Evolutionary conservation across 2,888 invertebrate genomes (phyloP).

Genomic region (Esperia sulphurella): DNA sequence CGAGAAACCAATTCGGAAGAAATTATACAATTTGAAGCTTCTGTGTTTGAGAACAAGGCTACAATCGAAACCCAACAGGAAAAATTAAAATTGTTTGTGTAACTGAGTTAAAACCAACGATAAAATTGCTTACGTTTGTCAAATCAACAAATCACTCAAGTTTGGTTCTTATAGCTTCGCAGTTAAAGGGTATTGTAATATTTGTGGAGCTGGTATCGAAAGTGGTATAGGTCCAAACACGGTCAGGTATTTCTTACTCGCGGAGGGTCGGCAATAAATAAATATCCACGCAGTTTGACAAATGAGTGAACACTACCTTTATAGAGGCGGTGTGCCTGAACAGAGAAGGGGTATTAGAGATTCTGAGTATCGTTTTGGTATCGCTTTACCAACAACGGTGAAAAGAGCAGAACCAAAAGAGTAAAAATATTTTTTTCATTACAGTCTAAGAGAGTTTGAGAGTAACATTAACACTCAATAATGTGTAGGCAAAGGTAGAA

Average conservation of each 20-base stretch:
- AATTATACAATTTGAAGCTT: neutral
- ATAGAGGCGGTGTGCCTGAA: constrained; percentile 53
- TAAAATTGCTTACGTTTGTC: neutral
- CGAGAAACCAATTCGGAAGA: constrained; percentile 2
- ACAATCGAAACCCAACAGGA: neutral
- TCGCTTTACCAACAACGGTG: neutral
- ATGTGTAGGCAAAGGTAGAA: too few relatives aligned
- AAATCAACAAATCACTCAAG: neutral
- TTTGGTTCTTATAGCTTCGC: neutral
- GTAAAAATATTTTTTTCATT: neutral
- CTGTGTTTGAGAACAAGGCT: neutral
- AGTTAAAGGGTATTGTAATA: neutral
- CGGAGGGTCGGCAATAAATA: constrained; percentile 74
- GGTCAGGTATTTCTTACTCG: constrained; percentile 57
- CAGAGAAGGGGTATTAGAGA: constrained; percentile 26
- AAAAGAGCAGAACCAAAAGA: neutral
- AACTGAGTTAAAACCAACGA: constrained; percentile 1
- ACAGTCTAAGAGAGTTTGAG: too few relatives aligned
- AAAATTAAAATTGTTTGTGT: neutral
- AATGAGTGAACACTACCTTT: constrained; percentile 71
- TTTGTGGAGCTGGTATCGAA: neutral
- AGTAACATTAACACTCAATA: too few relatives aligned
- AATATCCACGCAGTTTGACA: constrained; percentile 70
- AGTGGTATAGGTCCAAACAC: constrained; percentile 20
- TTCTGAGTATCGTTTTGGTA: constrained; percentile 12